These are phyloP conservation scores for Pissodes strobi DNA, from an alignment of 1,140 invertebrate species.

Conservation along the genomic window DNA sequence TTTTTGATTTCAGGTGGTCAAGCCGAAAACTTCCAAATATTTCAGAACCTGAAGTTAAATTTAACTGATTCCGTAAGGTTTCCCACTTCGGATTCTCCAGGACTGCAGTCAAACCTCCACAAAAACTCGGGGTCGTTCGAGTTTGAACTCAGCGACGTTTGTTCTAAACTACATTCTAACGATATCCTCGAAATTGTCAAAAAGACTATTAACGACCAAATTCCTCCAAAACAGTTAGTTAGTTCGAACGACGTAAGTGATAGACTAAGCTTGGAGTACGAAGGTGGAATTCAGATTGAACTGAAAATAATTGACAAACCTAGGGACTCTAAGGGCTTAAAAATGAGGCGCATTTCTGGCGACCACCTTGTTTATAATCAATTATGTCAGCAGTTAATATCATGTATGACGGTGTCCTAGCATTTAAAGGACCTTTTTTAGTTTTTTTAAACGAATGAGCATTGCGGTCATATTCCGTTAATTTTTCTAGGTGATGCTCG, in stretches of 20 bases:
- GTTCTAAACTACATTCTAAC: constrained; percentile 74
- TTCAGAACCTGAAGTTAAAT: constrained; percentile 43
- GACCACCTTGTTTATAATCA: constrained; percentile 89
- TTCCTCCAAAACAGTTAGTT: constrained; percentile 75
- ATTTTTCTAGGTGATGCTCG: too few species aligned
- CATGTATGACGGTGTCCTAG: constrained; percentile 80
- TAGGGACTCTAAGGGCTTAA: constrained; percentile 78
- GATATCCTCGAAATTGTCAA: constrained; percentile 83
- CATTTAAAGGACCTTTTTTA: constrained; percentile 38
- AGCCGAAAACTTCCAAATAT: constrained; percentile 48
- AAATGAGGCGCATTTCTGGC: constrained; percentile 88
- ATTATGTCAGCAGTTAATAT: constrained; percentile 87
- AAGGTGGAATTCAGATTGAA: constrained; percentile 86
- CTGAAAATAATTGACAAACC: constrained; percentile 77
- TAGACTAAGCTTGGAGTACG: constrained; percentile 69
- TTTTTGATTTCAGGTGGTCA: constrained; percentile 22
- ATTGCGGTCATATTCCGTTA: too few species aligned
- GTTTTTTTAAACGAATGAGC: too few species aligned
- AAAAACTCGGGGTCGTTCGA: constrained; percentile 49
- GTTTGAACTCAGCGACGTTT: constrained; percentile 71
- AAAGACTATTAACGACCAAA: constrained; percentile 74
- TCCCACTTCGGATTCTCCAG: background rate
- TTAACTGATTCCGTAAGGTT: constrained; percentile 13
- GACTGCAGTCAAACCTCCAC: constrained; percentile 30
- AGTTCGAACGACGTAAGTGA: constrained; percentile 55